Conservation (phyloP, 2,113 vertebrate species). For the Notothenia rossii region DNA sequence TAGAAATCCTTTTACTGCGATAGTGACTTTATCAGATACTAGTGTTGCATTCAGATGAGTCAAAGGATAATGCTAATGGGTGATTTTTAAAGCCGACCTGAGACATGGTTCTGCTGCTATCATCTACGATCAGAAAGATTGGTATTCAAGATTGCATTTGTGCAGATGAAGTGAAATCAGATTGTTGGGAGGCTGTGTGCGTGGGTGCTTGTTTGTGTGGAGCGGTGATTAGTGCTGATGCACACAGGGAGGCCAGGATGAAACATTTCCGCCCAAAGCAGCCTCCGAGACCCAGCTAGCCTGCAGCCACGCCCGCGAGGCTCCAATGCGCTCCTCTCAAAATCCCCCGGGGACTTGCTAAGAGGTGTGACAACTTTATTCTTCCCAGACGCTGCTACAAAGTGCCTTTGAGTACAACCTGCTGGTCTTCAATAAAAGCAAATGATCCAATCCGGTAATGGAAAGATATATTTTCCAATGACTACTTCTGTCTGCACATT, state of each 20-base stretch:
- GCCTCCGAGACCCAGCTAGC: conserved; percentile 60
- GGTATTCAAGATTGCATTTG: conserved; percentile 34
- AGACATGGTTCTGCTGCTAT: conserved; percentile 24
- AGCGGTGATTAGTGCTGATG: conserved; percentile 66
- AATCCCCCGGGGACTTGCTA: conserved; percentile 46
- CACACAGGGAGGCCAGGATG: conserved; percentile 56
- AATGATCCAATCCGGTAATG: conserved; percentile 58
- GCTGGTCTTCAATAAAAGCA: conserved; percentile 43
- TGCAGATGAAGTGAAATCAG: conserved; percentile 38
- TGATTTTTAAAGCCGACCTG: conserved; percentile 15
- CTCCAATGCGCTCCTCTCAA: conserved; percentile 40
- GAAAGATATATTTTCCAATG: conserved; percentile 52
- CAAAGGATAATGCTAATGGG: neutral
- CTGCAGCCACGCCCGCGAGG: conserved; percentile 66
- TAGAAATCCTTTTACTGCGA: neutral
- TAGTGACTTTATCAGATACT: neutral
- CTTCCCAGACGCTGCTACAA: conserved; percentile 38
- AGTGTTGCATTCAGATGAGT: conserved; percentile 8
- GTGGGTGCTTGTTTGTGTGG: conserved; percentile 48
- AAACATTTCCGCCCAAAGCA: conserved; percentile 65
- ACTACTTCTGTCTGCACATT: conserved; percentile 32
- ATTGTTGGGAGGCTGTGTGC: conserved; percentile 24
- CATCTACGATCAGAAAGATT: conserved; percentile 43
- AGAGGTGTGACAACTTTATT: conserved; percentile 56
- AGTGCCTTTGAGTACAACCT: conserved; percentile 46